phyloP scores from a whole-genome alignment of 2,888 invertebrate genomes.

The Ectemnius cavifrons region DNA sequence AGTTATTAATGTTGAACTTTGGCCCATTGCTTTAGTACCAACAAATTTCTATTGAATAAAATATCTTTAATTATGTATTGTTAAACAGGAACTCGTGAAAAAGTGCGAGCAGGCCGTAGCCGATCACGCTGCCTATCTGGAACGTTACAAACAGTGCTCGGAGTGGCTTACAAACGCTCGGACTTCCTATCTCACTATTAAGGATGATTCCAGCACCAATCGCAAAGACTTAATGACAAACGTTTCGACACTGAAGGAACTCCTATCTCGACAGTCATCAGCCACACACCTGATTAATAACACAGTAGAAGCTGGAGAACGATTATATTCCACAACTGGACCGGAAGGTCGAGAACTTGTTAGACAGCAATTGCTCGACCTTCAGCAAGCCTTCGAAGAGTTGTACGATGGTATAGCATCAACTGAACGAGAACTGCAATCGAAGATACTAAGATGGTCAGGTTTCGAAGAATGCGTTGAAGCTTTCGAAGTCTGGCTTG shows the following conservation, averaged over 20 bases:
- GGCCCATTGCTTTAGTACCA: neutral
- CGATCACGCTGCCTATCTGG: conserved; percentile 89
- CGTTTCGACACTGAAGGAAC: conserved; percentile 85
- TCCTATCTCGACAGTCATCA: conserved; percentile 87
- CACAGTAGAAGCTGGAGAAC: conserved; percentile 92
- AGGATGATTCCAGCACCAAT: conserved; percentile 81
- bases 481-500: conserved; percentile 88
- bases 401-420: conserved; percentile 89
- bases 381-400: conserved; percentile 89
- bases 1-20: neutral
- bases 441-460: conserved; percentile 91
- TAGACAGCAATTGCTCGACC: conserved; percentile 89
- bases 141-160: conserved; percentile 90
- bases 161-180: conserved; percentile 90
- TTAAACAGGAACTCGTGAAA: conserved; percentile 86
- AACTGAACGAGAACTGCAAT: conserved; percentile 89
- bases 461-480: conserved; percentile 93
- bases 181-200: conserved; percentile 84
- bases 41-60: no score
- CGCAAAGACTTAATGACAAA: conserved; percentile 86
- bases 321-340: conserved; percentile 91
- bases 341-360: conserved; percentile 92
- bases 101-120: conserved; percentile 93
- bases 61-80: neutral
- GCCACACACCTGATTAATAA: conserved; percentile 88